Percentiles rank a stretch among this genome's conserved stretches.
phyloP scores from a whole-genome alignment of 2,888 invertebrate genomes.

The Liopterus haemorrhoidalis region DNA sequence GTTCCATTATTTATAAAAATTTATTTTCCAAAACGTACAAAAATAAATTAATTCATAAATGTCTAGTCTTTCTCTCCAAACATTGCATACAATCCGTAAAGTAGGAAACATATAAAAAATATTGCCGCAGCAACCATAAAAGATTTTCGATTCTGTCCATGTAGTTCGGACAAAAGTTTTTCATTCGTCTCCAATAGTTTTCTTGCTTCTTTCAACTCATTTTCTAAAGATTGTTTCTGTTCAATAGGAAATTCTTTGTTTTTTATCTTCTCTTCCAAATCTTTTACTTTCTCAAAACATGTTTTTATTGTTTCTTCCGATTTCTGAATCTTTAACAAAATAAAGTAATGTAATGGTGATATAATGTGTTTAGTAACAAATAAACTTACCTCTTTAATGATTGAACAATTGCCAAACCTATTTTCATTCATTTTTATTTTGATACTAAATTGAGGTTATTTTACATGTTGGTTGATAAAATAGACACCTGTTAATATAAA shows the following conservation, averaged over 20 bases:
- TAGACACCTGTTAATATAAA: too few species aligned
- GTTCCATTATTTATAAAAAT: background rate
- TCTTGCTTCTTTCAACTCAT: slow-evolving; percentile 40
- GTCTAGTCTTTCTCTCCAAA: slow-evolving; percentile 30
- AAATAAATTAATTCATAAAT: slow-evolving; percentile 1
- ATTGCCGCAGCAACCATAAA: slow-evolving; percentile 37
- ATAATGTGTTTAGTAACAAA: background rate
- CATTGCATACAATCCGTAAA: slow-evolving; percentile 39
- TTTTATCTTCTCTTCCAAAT: slow-evolving; percentile 37
- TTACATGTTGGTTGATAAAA: too few species aligned
- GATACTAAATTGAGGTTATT: too few species aligned
- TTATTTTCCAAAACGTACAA: slow-evolving; percentile 2
- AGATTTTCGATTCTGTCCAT: slow-evolving; percentile 38
- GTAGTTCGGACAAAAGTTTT: slow-evolving; percentile 38
- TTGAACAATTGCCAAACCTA: slow-evolving; percentile 17
- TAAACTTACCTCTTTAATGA: slow-evolving; percentile 23
- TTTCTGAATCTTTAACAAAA: slow-evolving; percentile 37
- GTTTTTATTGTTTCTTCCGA: slow-evolving; percentile 39
- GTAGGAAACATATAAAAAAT: slow-evolving; percentile 37
- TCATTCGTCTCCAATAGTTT: slow-evolving; percentile 40
- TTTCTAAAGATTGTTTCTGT: slow-evolving; percentile 35
- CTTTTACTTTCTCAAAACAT: slow-evolving; percentile 37
- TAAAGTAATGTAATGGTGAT: slow-evolving; percentile 9
- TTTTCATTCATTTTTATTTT: too few species aligned
- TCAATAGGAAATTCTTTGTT: slow-evolving; percentile 32